Evolutionary conservation across 2,797 vertebrate genomes (phyloP).

Genomic region (Propithecus deckenii): DNA sequence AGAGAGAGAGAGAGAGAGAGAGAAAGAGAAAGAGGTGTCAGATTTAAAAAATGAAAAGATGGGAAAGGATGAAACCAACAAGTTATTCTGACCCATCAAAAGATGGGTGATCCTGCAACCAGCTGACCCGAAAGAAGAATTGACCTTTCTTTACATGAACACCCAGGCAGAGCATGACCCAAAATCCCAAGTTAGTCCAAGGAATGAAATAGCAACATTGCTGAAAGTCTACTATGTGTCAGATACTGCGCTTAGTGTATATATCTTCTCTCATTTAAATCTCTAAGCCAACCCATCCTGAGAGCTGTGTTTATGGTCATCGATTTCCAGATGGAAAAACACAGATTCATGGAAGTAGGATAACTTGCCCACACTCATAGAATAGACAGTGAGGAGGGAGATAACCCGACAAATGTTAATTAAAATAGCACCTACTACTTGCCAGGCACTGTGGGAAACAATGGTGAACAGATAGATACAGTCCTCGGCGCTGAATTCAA

Average conservation of each 20-base stretch:
- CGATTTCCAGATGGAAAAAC: neutral
- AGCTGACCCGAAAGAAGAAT: neutral
- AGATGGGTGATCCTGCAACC: neutral
- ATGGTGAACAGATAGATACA: neutral
- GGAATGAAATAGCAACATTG: neutral
- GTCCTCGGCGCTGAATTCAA: fast-evolving
- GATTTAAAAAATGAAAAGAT: slow-evolving; percentile 19
- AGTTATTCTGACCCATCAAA: neutral
- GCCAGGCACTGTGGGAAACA: neutral
- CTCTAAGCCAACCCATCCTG: neutral
- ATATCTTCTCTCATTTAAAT: neutral
- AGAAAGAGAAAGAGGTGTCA: neutral
- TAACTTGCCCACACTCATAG: neutral
- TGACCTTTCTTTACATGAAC: neutral
- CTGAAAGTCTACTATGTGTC: neutral
- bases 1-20: neutral
- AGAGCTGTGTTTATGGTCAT: neutral
- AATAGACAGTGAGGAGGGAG: neutral
- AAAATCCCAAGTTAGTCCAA: neutral
- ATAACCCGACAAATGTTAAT: neutral
- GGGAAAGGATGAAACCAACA: neutral
- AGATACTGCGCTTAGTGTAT: neutral
- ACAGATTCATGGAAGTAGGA: neutral
- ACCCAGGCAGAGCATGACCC: neutral
- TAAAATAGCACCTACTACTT: neutral